Conservation (phyloP, 2,113 vertebrate species). For the Clupea harengus region DNA sequence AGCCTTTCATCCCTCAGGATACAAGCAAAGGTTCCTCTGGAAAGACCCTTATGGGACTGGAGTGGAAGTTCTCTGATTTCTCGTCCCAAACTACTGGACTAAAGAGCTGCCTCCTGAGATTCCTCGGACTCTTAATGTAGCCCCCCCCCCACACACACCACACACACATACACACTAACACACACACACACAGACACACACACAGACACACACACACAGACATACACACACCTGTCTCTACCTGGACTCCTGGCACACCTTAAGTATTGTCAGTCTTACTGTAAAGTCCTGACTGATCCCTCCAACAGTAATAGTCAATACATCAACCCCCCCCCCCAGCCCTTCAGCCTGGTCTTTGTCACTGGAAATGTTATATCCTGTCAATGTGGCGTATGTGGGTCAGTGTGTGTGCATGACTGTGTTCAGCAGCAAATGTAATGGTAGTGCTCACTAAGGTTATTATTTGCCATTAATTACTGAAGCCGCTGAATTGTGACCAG, state of each 20-base stretch:
- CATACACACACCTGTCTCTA: neutral
- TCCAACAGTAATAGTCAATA: no score
- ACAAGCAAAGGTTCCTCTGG: no score
- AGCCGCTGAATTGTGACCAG: neutral
- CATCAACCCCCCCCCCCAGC: neutral
- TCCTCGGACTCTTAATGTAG: no score
- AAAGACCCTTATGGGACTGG: no score
- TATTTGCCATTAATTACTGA: neutral
- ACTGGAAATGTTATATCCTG: neutral
- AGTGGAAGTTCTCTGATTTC: no score
- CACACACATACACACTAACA: no score
- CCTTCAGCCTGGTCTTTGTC: neutral
- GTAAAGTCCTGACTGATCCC: no score
- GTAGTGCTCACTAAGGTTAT: neutral
- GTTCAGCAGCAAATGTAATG: conserved; percentile 1
- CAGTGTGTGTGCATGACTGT: neutral
- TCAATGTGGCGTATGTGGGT: neutral
- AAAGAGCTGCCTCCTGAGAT: no score
- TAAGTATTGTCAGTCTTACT: no score
- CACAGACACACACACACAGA: neutral
- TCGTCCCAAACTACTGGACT: no score
- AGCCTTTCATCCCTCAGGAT: no score
- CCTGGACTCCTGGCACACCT: neutral
- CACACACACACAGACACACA: neutral
- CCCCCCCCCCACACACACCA: no score